Conservation (phyloP, 2,113 vertebrate genomes). For the Marmota monax region DNA sequence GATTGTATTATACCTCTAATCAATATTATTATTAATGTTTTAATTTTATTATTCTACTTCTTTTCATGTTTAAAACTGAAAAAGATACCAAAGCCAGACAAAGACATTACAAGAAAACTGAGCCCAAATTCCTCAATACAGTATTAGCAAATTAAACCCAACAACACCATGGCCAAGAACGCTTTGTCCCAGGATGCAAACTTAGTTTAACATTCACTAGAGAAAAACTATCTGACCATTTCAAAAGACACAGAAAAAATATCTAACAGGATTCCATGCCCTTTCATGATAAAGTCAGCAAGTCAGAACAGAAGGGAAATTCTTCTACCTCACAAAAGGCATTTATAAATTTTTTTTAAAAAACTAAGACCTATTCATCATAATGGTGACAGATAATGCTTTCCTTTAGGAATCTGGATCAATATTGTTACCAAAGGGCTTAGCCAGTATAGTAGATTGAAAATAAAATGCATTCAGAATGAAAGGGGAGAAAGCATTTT, state of each 20-base stretch:
- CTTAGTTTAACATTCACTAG: slow-evolving; percentile 50
- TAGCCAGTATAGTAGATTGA: neutral
- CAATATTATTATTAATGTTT: neutral
- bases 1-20: neutral
- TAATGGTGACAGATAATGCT: neutral
- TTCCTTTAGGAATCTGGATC: neutral
- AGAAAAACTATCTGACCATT: neutral
- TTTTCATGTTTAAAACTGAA: slow-evolving; percentile 55
- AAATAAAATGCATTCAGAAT: slow-evolving; percentile 34
- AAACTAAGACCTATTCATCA: neutral
- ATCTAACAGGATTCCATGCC: neutral
- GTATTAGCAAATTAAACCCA: slow-evolving; percentile 52
- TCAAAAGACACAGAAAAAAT: slow-evolving; percentile 28
- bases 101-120: slow-evolving; percentile 43
- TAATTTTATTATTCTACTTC: slow-evolving; percentile 42
- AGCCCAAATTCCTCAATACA: slow-evolving; percentile 29
- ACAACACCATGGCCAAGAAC: slow-evolving; percentile 7
- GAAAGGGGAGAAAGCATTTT: slow-evolving; percentile 43
- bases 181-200: neutral
- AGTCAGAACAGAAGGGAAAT: neutral
- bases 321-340: slow-evolving; percentile 32
- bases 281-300: slow-evolving; percentile 59
- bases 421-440: slow-evolving; percentile 49
- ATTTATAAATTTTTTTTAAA: slow-evolving; percentile 7
- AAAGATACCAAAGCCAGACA: slow-evolving; percentile 53